phyloP scores from a whole-genome alignment of 2,797 vertebrate species.

The Phoebastria nigripes region DNA sequence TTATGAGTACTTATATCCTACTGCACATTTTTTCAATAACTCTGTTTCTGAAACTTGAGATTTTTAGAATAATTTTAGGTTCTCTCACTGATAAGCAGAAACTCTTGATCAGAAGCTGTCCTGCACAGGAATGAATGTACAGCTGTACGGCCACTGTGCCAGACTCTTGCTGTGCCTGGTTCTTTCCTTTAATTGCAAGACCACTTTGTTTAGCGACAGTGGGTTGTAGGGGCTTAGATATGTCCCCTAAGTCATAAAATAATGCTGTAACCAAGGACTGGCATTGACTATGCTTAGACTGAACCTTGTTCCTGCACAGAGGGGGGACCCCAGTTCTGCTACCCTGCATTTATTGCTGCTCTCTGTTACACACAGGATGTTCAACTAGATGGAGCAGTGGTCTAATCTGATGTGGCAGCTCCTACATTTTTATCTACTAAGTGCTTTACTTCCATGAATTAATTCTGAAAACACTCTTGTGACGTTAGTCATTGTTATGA shows the following conservation, averaged over 20 bases:
- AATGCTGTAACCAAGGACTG: neutral
- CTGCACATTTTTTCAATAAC: neutral
- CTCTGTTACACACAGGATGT: neutral
- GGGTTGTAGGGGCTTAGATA: neutral
- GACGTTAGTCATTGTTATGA: conserved; percentile 59
- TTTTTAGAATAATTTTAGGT: neutral
- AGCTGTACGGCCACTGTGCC: neutral
- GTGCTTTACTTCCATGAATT: conserved; percentile 54
- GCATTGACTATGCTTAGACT: neutral
- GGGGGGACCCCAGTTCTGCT: neutral
- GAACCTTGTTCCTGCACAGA: neutral
- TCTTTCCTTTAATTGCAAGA: neutral
- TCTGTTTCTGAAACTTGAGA: neutral
- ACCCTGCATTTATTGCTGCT: neutral
- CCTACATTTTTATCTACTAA: conserved; percentile 49
- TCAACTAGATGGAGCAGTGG: neutral
- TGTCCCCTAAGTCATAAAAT: neutral
- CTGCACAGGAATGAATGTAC: neutral
- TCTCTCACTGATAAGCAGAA: neutral
- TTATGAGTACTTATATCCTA: neutral
- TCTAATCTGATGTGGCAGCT: conserved; percentile 43
- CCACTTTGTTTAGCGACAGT: neutral
- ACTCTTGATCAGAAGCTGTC: neutral
- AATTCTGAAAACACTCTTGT: conserved; percentile 60
- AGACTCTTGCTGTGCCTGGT: neutral